These are phyloP conservation scores for Epistrophella euchroma DNA, from an alignment of 2,888 invertebrate species.

Conservation along the genomic window DNA sequence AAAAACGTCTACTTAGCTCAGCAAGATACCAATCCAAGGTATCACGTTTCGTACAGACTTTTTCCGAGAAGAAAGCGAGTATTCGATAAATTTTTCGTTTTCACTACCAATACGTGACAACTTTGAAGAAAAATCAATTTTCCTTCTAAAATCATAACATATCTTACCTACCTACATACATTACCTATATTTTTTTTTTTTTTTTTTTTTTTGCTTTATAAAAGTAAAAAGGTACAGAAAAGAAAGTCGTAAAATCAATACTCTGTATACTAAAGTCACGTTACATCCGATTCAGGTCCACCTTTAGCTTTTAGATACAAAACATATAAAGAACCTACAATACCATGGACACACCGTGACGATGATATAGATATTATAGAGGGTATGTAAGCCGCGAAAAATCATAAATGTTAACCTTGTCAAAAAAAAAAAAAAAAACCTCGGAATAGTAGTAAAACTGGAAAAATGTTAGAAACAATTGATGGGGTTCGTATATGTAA, in stretches of 20 bases:
- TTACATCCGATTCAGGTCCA: constrained; percentile 15
- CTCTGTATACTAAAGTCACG: constrained; percentile 19
- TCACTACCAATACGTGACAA: constrained; percentile 59
- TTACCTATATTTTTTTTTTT: background rate
- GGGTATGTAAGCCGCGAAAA: constrained; percentile 28
- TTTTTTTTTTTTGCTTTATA: background rate
- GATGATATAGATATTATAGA: background rate
- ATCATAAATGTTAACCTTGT: constrained; percentile 45
- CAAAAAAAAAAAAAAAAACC: constrained; percentile 1
- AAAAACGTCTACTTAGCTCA: background rate
- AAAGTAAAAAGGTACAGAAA: background rate
- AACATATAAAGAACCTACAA: background rate
- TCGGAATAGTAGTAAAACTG: constrained; percentile 19
- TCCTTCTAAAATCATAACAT: constrained; percentile 40
- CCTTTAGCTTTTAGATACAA: background rate
- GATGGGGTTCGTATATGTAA: constrained; percentile 56
- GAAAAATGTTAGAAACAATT: background rate
- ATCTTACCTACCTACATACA: background rate
- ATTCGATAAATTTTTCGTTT: constrained; percentile 62
- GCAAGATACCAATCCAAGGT: constrained; percentile 4
- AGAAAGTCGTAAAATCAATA: constrained; percentile 28
- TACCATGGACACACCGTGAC: constrained; percentile 10
- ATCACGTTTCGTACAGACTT: background rate
- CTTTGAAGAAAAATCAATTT: constrained; percentile 63
- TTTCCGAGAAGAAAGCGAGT: background rate